Evolutionary conservation across 2,888 invertebrate species (phyloP).

Genomic region (Clivina fossor): DNA sequence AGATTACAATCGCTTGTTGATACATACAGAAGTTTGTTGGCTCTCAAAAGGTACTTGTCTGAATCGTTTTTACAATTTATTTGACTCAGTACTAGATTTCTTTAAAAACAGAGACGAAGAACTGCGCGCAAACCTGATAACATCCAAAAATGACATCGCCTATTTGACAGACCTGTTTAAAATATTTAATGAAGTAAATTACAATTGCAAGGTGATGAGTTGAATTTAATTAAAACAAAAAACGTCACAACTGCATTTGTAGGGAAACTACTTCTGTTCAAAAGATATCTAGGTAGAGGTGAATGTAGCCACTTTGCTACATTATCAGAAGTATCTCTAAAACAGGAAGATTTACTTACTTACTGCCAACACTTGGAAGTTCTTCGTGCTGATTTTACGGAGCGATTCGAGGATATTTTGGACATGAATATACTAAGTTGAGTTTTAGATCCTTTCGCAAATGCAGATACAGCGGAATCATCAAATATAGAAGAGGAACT

Average conservation of each 20-base stretch:
- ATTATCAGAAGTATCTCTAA: background rate
- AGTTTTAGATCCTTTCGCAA: constrained; percentile 26
- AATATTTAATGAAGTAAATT: too few relatives aligned
- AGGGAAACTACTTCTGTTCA: constrained; percentile 33
- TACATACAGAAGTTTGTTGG: too few relatives aligned
- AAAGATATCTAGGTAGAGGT: constrained; percentile 27
- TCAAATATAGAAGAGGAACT: too few relatives aligned
- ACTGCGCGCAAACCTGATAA: too few relatives aligned
- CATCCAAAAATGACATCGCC: too few relatives aligned
- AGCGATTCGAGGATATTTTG: constrained; percentile 40
- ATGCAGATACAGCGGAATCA: too few relatives aligned
- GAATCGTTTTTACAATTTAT: too few relatives aligned
- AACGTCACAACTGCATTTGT: constrained; percentile 33
- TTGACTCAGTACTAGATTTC: too few relatives aligned
- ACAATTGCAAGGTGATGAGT: constrained; percentile 33
- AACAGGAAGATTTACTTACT: background rate
- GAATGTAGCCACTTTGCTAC: constrained; percentile 5
- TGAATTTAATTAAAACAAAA: constrained; percentile 37
- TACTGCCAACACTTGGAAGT: constrained; percentile 34
- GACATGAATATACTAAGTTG: constrained; percentile 24
- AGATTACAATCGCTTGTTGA: background rate
- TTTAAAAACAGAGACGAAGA: too few relatives aligned
- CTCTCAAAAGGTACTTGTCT: too few relatives aligned
- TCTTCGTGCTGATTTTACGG: constrained; percentile 38
- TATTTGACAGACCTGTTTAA: too few relatives aligned